Evolutionary conservation across 1,140 invertebrate species (phyloP).

Genomic region (Pseudomyrmex gracilis): DNA sequence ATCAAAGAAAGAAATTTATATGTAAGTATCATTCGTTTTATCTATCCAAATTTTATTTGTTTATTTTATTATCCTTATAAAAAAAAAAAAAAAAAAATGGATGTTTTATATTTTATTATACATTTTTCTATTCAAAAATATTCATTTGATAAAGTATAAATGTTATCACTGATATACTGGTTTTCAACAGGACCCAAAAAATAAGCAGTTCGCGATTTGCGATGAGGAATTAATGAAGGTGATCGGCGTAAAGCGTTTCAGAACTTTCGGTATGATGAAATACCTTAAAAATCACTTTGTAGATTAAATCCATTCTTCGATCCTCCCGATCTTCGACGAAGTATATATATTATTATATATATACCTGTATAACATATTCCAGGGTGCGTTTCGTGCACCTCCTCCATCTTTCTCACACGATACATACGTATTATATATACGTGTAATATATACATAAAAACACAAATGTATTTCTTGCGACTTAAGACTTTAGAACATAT

Average conservation of each 20-base stretch:
- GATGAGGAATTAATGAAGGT: conserved; percentile 96
- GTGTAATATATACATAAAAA: conserved; percentile 67
- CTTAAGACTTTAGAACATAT: conserved; percentile 74
- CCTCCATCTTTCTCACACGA: conserved; percentile 76
- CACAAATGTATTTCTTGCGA: conserved; percentile 73
- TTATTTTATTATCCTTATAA: conserved; percentile 13
- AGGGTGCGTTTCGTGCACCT: conserved; percentile 64
- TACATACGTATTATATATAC: conserved; percentile 72
- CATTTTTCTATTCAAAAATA: neutral
- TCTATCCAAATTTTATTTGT: neutral
- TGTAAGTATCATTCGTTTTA: conserved; percentile 83
- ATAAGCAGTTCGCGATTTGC: conserved; percentile 97
- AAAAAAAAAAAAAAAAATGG: too few relatives aligned
- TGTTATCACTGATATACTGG: conserved; percentile 48
- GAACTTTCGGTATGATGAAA: conserved; percentile 98
- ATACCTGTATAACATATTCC: conserved; percentile 77
- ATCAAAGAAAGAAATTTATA: conserved; percentile 97
- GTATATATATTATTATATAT: conserved; percentile 75
- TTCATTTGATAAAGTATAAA: neutral
- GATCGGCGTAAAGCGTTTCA: conserved; percentile 95
- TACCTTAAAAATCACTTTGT: conserved; percentile 96
- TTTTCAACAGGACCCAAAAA: conserved; percentile 92
- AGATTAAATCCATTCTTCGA: conserved; percentile 85
- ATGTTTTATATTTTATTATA: neutral
- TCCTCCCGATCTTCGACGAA: conserved; percentile 74